Evolutionary conservation across 1,140 invertebrate genomes (phyloP).

Genomic region (Manduca sexta): DNA sequence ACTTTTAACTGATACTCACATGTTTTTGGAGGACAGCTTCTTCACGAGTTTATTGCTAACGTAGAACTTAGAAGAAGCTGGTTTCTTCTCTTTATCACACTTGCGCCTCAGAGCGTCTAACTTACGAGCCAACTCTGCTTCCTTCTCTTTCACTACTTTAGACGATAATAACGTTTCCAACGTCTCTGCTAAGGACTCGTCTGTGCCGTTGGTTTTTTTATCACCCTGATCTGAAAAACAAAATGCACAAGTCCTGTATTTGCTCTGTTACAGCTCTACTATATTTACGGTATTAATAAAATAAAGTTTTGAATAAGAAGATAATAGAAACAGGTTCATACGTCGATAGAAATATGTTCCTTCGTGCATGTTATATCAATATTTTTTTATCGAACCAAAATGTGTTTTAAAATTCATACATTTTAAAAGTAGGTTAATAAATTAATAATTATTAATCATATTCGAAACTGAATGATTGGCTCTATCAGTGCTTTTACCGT

Average conservation of each 20-base stretch:
- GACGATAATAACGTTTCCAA: constrained; percentile 86
- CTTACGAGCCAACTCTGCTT: constrained; percentile 89
- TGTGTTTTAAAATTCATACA: too few relatives aligned
- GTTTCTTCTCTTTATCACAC: constrained; percentile 86
- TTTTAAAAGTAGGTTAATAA: too few relatives aligned
- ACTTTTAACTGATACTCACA: too few relatives aligned
- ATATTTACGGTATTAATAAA: not conserved
- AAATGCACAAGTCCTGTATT: not conserved
- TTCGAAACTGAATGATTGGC: too few relatives aligned
- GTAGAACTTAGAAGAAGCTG: constrained; percentile 81
- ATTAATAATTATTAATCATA: too few relatives aligned
- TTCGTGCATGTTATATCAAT: too few relatives aligned
- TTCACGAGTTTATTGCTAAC: constrained; percentile 84
- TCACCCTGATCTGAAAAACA: constrained; percentile 23
- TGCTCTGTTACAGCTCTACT: not conserved
- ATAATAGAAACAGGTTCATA: too few relatives aligned
- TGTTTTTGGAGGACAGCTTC: constrained; percentile 85
- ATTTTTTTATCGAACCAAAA: too few relatives aligned
- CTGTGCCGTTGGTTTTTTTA: constrained; percentile 53
- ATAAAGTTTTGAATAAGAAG: too few relatives aligned
- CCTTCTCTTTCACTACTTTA: constrained; percentile 88
- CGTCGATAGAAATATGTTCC: too few relatives aligned
- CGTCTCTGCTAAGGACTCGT: constrained; percentile 82
- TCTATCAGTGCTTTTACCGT: too few relatives aligned
- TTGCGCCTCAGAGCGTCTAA: constrained; percentile 88